Conservation (phyloP, 2,888 invertebrate genomes). For the Drosophila koepferae region DNA sequence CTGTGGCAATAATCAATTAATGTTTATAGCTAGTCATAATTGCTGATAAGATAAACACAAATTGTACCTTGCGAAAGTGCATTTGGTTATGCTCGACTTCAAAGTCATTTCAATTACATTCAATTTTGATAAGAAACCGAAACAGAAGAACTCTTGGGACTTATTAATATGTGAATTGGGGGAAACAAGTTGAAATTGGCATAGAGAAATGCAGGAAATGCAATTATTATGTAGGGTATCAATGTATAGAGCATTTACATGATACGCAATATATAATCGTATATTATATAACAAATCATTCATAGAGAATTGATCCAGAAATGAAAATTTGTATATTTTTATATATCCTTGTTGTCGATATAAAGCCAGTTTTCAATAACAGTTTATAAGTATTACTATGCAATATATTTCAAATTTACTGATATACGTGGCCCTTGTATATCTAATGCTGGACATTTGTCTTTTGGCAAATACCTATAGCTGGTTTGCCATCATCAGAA, state of each 20-base stretch:
- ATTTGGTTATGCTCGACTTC: slow-evolving; percentile 9
- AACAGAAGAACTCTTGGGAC: neutral
- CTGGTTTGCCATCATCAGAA: too few relatives aligned
- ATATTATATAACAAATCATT: too few relatives aligned
- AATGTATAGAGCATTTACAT: neutral
- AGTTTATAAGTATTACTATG: too few relatives aligned
- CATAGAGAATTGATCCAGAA: too few relatives aligned
- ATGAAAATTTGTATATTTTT: too few relatives aligned
- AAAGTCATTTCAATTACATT: slow-evolving; percentile 15
- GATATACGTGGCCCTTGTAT: too few relatives aligned
- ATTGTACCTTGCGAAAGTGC: slow-evolving; percentile 11
- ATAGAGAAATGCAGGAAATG: neutral
- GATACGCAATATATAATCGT: neutral
- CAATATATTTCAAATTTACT: too few relatives aligned
- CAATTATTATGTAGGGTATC: too few relatives aligned
- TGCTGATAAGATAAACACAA: slow-evolving; percentile 32
- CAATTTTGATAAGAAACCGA: slow-evolving; percentile 7
- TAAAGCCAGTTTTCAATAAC: too few relatives aligned
- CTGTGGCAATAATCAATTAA: slow-evolving; percentile 57
- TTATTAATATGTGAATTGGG: neutral
- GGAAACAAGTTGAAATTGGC: neutral
- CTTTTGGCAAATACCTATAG: too few relatives aligned
- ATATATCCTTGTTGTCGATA: too few relatives aligned
- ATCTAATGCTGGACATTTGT: too few relatives aligned
- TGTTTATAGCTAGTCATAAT: slow-evolving; percentile 23